Evolutionary conservation across 1,140 invertebrate species (phyloP).

Genomic region (Drosophila athabasca): DNA sequence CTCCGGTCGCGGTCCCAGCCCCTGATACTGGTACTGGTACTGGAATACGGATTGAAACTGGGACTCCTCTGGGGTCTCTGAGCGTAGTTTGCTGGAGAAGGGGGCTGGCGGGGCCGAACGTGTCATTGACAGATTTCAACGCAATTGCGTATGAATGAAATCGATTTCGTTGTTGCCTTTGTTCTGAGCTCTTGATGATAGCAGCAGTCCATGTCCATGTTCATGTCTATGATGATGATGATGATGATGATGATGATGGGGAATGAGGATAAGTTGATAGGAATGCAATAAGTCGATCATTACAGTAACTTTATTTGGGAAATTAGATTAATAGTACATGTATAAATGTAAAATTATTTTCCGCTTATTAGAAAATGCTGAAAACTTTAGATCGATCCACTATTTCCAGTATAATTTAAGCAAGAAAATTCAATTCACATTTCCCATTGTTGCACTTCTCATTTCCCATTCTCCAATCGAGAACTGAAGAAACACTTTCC

Average conservation of each 20-base stretch:
- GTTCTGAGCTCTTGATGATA: constrained; percentile 32
- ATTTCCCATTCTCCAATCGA: constrained; percentile 14
- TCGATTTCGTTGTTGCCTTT: constrained; percentile 60
- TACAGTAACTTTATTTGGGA: neutral
- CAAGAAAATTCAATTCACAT: no score
- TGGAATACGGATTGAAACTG: constrained; percentile 39
- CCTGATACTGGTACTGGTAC: constrained; percentile 1
- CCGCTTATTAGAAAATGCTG: no score
- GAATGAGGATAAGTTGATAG: neutral
- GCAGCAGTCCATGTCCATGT: constrained; percentile 3
- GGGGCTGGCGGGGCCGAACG: constrained; percentile 33
- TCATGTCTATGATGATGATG: constrained; percentile 8
- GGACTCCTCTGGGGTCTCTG: constrained; percentile 12
- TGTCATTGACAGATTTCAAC: constrained; percentile 79
- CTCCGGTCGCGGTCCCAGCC: neutral
- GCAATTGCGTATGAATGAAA: constrained; percentile 78
- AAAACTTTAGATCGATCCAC: no score
- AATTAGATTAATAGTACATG: constrained; percentile 11
- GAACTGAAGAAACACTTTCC: constrained; percentile 41
- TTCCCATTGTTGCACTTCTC: constrained; percentile 1
- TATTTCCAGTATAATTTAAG: no score
- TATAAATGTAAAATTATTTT: no score
- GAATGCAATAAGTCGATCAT: constrained; percentile 1
- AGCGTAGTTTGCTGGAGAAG: neutral
- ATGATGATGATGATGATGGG: constrained; percentile 10